Base-by-base conservation (phyloP, 2,888 invertebrate species). In the Rhagophthalmus giganteus region DNA sequence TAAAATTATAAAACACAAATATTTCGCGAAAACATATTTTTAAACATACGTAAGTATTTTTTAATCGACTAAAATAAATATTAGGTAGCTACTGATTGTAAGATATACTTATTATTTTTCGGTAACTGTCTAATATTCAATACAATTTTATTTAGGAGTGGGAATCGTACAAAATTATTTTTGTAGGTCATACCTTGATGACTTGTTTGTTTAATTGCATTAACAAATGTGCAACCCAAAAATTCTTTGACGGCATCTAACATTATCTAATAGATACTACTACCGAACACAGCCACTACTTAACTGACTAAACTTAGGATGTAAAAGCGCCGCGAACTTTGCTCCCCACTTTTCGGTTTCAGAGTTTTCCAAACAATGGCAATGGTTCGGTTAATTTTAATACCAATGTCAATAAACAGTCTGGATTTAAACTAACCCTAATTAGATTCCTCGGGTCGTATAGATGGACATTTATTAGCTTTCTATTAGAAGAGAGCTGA, bases 221-320 rank as follows among this genome's bases (percentile, higher is more conserved):
- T 59, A 52, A 62, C 55, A 61, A 66, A 67, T 56, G 65, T 66
- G 62, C 70, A 70, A 62, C 67, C 69, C 59, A 71, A 62, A 55
- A 71, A 55, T 40, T 70, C 68, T 59, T 68, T 69, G 35, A 72
- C 63, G 44, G 67, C 64, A 69, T 72, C 71, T 70, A 72, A 71
- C 72, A 72, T 72, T 63, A 66, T 71, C 70, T 58, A 52, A 46
- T 50, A 55, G 50, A 7, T 20, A 20, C 20, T 46, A 50, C 50
- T 50, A 34, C 37, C 11, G 16, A 42, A 20, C 40, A 54, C 54
- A 33, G 10, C 41, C 47, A 38, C 42, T 47, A 42, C 32, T 24
- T 33, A 35, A 54, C 53, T 54, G 39, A 50, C 32, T 38, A 50
- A 30, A 37, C 10, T 30, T 26, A 13, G 31, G 27, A 24, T 16